Evolutionary conservation across 2,888 invertebrate genomes (phyloP).

Genomic region (Platycheirus albimanus): DNA sequence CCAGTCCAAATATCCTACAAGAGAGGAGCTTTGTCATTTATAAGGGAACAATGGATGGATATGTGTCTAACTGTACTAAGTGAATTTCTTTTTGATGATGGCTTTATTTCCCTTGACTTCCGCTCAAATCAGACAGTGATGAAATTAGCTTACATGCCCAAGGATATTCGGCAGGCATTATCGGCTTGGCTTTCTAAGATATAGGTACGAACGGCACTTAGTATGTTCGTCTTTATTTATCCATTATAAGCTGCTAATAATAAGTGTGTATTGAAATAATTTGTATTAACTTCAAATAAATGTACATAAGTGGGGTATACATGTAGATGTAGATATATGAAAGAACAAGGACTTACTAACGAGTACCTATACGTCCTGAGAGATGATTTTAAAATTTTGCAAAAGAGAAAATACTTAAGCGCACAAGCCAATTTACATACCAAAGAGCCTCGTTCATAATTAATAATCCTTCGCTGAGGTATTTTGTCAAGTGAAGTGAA

Average conservation of each 20-base stretch:
- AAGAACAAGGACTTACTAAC: no score
- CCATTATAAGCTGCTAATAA: neutral
- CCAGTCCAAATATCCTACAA: conserved; percentile 37
- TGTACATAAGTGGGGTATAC: no score
- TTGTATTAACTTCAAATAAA: no score
- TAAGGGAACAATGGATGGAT: conserved; percentile 33
- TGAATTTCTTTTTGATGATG: conserved; percentile 32
- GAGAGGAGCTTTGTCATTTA: conserved; percentile 38
- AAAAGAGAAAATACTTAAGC: neutral
- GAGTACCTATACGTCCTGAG: no score
- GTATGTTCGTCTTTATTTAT: neutral
- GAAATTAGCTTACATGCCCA: conserved; percentile 40
- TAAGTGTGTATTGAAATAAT: neutral
- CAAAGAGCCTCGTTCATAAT: conserved; percentile 17
- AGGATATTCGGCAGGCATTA: conserved; percentile 33
- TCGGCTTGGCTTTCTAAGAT: conserved; percentile 24
- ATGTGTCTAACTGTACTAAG: conserved; percentile 30
- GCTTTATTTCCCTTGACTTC: conserved; percentile 10
- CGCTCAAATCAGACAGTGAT: conserved; percentile 21
- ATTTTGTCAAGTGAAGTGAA: conserved; percentile 17
- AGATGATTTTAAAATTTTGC: neutral
- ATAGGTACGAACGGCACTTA: neutral
- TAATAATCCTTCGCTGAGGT: conserved; percentile 29
- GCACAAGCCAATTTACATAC: conserved; percentile 16
- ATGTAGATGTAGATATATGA: neutral